phyloP scores from a whole-genome alignment of 2,113 vertebrate species.

The Mustela lutreola region DNA sequence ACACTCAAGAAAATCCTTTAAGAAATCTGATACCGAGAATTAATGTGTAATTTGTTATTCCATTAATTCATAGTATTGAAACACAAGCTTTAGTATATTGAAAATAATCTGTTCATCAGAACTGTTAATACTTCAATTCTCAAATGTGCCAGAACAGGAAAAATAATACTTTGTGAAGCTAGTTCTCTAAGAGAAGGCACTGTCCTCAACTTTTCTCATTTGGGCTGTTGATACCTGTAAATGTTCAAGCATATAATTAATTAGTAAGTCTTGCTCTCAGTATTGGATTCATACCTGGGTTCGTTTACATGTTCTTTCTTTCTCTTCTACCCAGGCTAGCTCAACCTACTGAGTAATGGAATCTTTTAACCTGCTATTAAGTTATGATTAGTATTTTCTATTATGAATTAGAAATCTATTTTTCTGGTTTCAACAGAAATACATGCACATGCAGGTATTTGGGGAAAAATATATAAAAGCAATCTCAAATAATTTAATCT shows the following conservation, averaged over 20 bases:
- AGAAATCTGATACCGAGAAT: not conserved
- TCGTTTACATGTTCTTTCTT: not conserved
- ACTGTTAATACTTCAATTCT: not conserved
- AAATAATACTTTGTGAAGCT: not conserved
- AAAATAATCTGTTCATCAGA: constrained; percentile 33
- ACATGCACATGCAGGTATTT: not conserved
- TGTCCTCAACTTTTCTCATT: not conserved
- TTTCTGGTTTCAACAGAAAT: constrained; percentile 34
- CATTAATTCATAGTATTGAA: not conserved
- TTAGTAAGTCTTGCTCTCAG: not conserved
- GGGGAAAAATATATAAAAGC: not conserved
- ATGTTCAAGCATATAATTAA: not conserved
- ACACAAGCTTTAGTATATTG: not conserved
- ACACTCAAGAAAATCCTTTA: constrained; percentile 8
- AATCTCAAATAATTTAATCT: not conserved
- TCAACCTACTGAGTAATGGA: not conserved
- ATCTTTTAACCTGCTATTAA: not conserved
- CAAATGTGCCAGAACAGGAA: not conserved
- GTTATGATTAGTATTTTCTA: not conserved
- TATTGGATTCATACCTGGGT: not conserved
- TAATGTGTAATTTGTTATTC: not conserved
- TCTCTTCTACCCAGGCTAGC: not conserved
- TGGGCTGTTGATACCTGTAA: not conserved
- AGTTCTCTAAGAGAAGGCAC: not conserved
- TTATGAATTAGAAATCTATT: not conserved